Conservation (phyloP, 2,113 vertebrate genomes). For the Mesocricetus auratus region DNA sequence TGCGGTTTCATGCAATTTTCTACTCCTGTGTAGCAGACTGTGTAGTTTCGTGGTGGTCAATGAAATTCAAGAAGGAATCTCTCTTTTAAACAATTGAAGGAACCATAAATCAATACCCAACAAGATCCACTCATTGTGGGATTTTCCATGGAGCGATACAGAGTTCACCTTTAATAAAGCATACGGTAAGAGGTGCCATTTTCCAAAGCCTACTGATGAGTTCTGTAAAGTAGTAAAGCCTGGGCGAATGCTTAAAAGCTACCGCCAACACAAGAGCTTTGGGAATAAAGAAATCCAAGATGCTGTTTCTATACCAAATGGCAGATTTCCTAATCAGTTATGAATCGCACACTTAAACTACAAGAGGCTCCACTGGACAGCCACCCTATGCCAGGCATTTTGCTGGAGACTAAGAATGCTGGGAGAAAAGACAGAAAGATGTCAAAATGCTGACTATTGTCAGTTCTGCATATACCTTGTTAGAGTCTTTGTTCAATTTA, state of each 20-base stretch:
- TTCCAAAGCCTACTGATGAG: constrained; percentile 38
- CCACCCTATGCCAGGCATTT: background rate
- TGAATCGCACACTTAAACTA: background rate
- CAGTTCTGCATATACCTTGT: background rate
- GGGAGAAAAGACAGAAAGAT: background rate
- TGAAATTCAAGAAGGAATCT: constrained; percentile 64
- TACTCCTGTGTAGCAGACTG: constrained; percentile 58
- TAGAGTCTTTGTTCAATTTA: background rate
- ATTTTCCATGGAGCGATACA: background rate
- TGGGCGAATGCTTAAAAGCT: constrained; percentile 17
- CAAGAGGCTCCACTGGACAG: background rate
- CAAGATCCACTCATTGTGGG: constrained; percentile 44
- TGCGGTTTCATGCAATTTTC: constrained; percentile 59
- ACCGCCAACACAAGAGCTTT: background rate
- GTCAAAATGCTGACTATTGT: background rate
- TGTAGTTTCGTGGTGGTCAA: background rate
- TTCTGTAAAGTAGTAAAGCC: constrained; percentile 43
- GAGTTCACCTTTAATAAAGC: constrained; percentile 41
- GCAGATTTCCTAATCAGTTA: constrained; percentile 16
- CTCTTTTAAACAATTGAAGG: constrained; percentile 34
- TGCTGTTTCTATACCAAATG: background rate
- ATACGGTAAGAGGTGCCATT: background rate
- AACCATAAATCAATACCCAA: constrained; percentile 48
- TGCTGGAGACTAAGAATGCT: background rate
- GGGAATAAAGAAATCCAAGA: constrained; percentile 39